phyloP scores from a whole-genome alignment of 1,140 invertebrate species.

The Notospermus geniculatus region DNA sequence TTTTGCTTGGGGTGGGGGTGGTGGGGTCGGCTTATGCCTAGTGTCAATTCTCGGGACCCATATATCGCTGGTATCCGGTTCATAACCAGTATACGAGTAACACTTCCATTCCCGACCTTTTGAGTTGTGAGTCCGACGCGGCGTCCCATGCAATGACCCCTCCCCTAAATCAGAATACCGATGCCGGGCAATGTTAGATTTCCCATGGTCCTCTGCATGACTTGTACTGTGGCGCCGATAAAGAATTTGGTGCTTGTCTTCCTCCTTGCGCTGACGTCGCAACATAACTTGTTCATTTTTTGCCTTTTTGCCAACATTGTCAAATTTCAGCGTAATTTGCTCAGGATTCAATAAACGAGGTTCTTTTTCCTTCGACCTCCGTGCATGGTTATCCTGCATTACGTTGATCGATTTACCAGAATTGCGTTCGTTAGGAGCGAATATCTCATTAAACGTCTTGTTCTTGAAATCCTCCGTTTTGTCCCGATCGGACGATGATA shows the following conservation, averaged over 20 bases:
- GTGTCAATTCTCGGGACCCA: conserved; percentile 10
- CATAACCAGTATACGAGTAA: conserved; percentile 4
- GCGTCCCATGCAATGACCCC: conserved; percentile 4
- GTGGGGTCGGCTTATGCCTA: not conserved
- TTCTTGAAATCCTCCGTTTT: conserved; percentile 41
- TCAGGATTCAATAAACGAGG: not conserved
- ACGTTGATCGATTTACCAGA: not conserved
- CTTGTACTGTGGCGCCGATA: not conserved
- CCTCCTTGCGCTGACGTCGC: not conserved
- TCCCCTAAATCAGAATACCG: conserved; percentile 4
- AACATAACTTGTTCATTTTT: not conserved
- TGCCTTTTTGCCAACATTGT: not conserved
- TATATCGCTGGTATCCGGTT: conserved; percentile 7
- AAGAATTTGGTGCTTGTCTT: not conserved
- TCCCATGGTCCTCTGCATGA: not conserved
- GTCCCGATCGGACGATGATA: conserved; percentile 37
- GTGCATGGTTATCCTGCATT: not conserved
- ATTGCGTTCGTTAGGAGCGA: not conserved
- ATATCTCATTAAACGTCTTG: conserved; percentile 21
- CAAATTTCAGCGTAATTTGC: not conserved
- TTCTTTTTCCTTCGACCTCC: not conserved
- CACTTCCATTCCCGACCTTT: conserved; percentile 3
- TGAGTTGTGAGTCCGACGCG: conserved; percentile 14
- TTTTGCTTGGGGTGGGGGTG: not conserved
- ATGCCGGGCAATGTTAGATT: not conserved